Percentiles rank a stretch among this genome's conserved stretches.
These are phyloP conservation scores for Crocidura indochinensis DNA, from an alignment of 2,797 vertebrate species.

Conservation along the genomic window DNA sequence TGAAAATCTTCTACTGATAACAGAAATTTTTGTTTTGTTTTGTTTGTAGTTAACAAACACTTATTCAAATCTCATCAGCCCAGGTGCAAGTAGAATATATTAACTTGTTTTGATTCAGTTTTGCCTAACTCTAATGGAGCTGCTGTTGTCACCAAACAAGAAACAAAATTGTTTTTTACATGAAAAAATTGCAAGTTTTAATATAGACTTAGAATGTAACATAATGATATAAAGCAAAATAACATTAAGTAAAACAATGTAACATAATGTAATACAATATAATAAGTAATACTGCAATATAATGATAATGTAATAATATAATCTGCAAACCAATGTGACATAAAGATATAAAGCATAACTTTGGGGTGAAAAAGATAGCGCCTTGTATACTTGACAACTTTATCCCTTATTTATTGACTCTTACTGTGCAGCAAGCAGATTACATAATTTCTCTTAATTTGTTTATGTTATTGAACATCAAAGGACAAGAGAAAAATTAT, in stretches of 20 bases:
- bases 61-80: background rate
- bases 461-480: conserved; percentile 39
- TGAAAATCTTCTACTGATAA: background rate
- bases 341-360: background rate
- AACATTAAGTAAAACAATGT: no score
- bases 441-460: conserved; percentile 50
- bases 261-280: no score
- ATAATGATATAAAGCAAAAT: no score
- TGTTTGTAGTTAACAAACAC: conserved; percentile 32
- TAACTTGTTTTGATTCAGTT: conserved; percentile 6
- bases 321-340: background rate
- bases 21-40: background rate
- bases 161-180: conserved; percentile 2
- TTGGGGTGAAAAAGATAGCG: no score
- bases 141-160: conserved; percentile 14
- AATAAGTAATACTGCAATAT: no score
- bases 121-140: background rate
- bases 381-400: background rate
- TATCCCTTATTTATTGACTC: conserved; percentile 34
- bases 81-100: background rate
- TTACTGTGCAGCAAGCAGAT: background rate
- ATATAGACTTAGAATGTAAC: background rate
- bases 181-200: conserved; percentile 46
- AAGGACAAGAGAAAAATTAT: conserved; percentile 31
- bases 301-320: no score